Evolutionary conservation across 2,797 vertebrate genomes (phyloP).

Genomic region (Periparus ater): DNA sequence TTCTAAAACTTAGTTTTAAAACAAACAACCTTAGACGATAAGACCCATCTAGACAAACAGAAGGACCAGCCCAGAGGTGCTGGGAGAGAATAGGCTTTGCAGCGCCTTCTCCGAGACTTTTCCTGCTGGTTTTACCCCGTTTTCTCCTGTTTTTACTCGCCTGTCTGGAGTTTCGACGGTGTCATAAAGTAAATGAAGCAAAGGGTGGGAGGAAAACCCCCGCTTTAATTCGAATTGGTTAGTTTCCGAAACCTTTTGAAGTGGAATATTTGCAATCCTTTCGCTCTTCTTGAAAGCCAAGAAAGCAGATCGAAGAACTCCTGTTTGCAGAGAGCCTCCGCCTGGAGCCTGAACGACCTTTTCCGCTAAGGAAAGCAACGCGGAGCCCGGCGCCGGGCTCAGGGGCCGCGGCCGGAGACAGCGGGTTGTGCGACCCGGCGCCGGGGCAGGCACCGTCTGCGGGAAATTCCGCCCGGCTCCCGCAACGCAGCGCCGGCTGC

Average conservation of each 20-base stretch:
- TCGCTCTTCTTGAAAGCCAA: background rate
- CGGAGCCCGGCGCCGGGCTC: slow-evolving; percentile 9
- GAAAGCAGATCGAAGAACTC: background rate
- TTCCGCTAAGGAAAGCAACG: slow-evolving; percentile 25
- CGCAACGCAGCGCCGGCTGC: background rate
- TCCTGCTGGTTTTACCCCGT: background rate
- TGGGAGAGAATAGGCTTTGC: background rate
- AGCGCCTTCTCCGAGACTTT: background rate
- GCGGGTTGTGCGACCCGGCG: background rate
- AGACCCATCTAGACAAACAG: slow-evolving; percentile 49
- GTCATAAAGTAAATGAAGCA: background rate
- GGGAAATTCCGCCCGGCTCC: background rate
- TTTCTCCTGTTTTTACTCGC: background rate
- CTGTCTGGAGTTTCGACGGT: background rate
- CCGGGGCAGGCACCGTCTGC: background rate
- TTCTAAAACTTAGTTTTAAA: slow-evolving; percentile 56
- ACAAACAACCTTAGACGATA: slow-evolving; percentile 53
- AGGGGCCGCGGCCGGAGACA: slow-evolving; percentile 3
- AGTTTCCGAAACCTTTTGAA: background rate
- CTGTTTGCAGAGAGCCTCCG: background rate
- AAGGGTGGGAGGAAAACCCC: background rate
- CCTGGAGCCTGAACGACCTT: background rate
- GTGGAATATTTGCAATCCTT: background rate
- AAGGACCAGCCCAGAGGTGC: background rate
- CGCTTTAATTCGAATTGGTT: background rate